Percentiles rank a stretch among this genome's conserved stretches.
Evolutionary conservation across 1,140 invertebrate species (phyloP).

Genomic region (Caerostris darwini): DNA sequence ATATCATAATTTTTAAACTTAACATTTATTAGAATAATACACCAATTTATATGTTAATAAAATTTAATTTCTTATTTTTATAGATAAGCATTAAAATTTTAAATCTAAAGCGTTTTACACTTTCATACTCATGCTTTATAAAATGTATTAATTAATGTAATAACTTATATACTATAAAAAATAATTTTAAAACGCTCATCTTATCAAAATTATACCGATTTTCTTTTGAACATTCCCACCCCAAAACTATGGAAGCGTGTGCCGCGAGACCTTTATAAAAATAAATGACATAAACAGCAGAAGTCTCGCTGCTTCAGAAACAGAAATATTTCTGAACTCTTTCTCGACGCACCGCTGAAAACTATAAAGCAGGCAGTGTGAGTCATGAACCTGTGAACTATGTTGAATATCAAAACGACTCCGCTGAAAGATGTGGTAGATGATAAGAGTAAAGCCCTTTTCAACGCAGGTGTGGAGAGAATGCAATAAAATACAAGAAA

Average conservation of each 20-base stretch:
- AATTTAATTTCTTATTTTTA: too few species aligned
- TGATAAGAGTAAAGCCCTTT: background rate
- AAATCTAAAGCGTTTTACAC: too few species aligned
- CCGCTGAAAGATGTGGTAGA: constrained; percentile 24
- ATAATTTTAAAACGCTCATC: too few species aligned
- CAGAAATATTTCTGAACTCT: background rate
- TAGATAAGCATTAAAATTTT: too few species aligned
- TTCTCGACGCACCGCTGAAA: background rate
- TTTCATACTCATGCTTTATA: too few species aligned
- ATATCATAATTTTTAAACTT: too few species aligned
- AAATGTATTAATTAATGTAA: too few species aligned
- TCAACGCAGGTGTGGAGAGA: background rate
- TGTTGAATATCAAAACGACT: constrained; percentile 44
- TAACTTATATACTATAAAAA: too few species aligned
- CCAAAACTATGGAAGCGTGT: background rate
- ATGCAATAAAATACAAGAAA: background rate
- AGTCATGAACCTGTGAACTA: constrained; percentile 31
- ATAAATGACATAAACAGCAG: background rate
- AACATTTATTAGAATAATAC: too few species aligned
- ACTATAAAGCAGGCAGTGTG: background rate
- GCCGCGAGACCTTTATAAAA: background rate
- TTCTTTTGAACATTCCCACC: too few species aligned
- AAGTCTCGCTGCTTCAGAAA: background rate
- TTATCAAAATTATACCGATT: too few species aligned
- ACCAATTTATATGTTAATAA: too few species aligned